phyloP scores from a whole-genome alignment of 2,113 vertebrate species.

The Oncorhynchus nerka region DNA sequence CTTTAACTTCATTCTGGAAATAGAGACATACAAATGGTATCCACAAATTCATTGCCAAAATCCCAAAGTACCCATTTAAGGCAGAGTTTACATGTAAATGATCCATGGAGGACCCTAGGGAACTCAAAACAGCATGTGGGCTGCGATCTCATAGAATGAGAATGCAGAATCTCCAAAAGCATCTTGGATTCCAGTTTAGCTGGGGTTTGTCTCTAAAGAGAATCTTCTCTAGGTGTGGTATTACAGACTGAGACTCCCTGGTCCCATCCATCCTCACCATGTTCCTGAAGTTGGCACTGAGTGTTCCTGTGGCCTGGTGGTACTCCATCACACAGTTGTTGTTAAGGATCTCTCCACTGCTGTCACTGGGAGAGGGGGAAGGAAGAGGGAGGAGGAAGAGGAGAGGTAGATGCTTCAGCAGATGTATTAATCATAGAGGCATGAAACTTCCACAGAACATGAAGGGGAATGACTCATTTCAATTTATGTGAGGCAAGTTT shows the following conservation, averaged over 20 bases:
- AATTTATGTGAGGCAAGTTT: too few relatives aligned
- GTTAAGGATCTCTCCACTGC: conserved; percentile 94
- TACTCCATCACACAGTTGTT: conserved; percentile 98
- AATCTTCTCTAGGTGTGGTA: too few relatives aligned
- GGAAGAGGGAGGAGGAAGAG: conserved; percentile 1
- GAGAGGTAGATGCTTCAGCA: neutral
- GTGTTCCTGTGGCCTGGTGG: conserved; percentile 91
- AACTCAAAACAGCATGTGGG: neutral
- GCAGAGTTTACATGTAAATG: conserved; percentile 18
- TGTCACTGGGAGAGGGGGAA: conserved; percentile 75
- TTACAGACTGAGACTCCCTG: too few relatives aligned
- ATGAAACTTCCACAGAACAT: neutral
- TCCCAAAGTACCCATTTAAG: too few relatives aligned
- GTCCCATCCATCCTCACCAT: conserved; percentile 78
- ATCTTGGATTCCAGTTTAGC: neutral
- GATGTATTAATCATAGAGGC: neutral
- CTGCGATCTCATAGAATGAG: neutral
- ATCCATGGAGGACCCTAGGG: conserved; percentile 18
- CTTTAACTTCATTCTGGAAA: too few relatives aligned
- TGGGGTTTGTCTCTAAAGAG: neutral
- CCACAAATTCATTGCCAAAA: too few relatives aligned
- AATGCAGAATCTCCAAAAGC: neutral
- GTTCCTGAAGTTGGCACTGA: conserved; percentile 95
- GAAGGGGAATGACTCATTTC: neutral
- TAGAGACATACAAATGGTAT: too few relatives aligned